Base-by-base conservation (phyloP, 92 coral and sea anemone species). In the Scolanthus callimorphus region DNA sequence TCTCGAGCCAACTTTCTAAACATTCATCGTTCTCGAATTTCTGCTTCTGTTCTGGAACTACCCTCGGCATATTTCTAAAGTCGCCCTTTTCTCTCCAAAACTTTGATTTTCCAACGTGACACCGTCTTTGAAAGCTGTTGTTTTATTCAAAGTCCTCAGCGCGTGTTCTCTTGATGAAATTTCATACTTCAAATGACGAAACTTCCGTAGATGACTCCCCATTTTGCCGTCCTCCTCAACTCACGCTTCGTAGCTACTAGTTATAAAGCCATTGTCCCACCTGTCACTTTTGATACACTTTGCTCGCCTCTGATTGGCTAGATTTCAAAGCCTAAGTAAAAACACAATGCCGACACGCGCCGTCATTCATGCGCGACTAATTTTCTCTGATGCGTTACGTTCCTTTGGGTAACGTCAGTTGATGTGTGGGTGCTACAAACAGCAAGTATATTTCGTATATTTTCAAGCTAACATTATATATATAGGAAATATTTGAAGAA, bases 1-100 rank as follows among this genome's bases (percentile, higher is more conserved):
- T 94, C 99, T 39, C 99, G 85, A 31, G 99, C 92, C 63, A 94
- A 77, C 72, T 94, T 94, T 65, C 99, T 68, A 78, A 92, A 94
- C 68, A 90, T 66, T 94, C 99, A 64, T 94, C 99, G 73, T 94
- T 94, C 67, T 94, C 99, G 61, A 80, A 94, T 63, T 90, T 85
- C 49, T 83, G 91, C 60, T 85, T 74, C 48, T 94, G 99, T 41
- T 94, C 99, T 20, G 99, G 85, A 21, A 94, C 99, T 19, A 94
- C 99, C 63, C 99, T 80, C 59, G 99, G 99, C 99, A 94, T 94
- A 62, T 52, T 74, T 20, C n/a, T n/a, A n/a, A n/a, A n/a, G n/a
- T n/a, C n/a, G n/a, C n/a, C n/a, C n/a, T n/a, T n/a, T n/a, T n/a
- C n/a, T n/a, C n/a, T n/a, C n/a, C n/a, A n/a, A n/a, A n/a, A n/a